Base-by-base conservation (phyloP, 2,113 vertebrate genomes). In the Chlorocebus sabaeus region DNA sequence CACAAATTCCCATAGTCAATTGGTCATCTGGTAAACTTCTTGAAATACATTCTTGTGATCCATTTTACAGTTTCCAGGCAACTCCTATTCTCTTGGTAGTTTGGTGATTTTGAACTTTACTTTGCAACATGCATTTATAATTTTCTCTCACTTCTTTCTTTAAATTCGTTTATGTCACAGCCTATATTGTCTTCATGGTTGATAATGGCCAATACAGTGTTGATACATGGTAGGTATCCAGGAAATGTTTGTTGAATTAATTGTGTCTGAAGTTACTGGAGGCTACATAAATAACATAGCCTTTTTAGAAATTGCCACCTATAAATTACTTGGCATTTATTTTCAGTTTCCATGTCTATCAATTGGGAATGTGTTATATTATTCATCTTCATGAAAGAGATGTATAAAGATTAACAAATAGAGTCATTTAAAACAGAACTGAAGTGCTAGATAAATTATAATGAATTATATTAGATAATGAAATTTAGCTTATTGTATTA, bases 381-480 rank as follows among this genome's bases (percentile, higher is more conserved):
- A 94, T 87, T 81, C 81, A 45, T 96, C 55, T 95, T 93, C 7
- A 64, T 79, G 48, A 93, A 90, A 90, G 94, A 89, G 50, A 93
- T 93, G 38, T 76, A 96, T 48, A 78, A 95, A 79, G 57, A 93
- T 95, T 94, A 96, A 95, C 72, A 98, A 95, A 96, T 75, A 95
- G 73, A 93, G 18, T 72, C 35, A 95, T 96, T 96, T 94, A 94
- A 75, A 94, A 90, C 70, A 93, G 82, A 98, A 95, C 79, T 95
- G 59, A 93, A 97, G 78, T 94, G 67, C 20, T 86, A 45, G 84
- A 90, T 64, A 96, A 98, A 96, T 96, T 78, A 88, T 78, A 84
- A 97, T 96, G 81, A 97, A 86, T 96, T 96, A 72, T 59, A 88
- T 97, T 96, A 96, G 90, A 93, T 96, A 94, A 96, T 87, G 70